A percentile compares a stretch with the other conserved stretches of the same genome.
Conservation (phyloP, 2,113 vertebrate species). For the Petromus typicus region DNA sequence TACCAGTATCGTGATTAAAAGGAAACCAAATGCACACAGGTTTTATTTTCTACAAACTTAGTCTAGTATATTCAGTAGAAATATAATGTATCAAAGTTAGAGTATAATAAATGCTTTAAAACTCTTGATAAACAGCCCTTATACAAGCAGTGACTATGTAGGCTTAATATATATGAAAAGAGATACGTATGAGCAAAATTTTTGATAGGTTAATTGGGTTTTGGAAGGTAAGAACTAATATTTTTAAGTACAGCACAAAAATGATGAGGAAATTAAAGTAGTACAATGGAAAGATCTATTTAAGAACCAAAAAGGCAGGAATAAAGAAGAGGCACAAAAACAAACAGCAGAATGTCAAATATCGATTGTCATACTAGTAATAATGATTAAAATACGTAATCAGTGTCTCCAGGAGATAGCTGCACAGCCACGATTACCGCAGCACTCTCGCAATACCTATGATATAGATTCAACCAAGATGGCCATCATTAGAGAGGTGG, state of each 20-base stretch:
- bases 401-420: neutral
- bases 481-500: neutral
- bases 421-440: neutral
- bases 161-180: neutral
- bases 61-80: neutral
- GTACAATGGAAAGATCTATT: neutral
- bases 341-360: neutral
- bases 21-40: neutral
- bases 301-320: neutral
- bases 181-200: neutral
- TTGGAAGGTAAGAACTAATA: neutral
- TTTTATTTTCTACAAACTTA: constrained; percentile 27
- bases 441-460: neutral
- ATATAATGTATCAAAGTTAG: neutral
- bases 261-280: neutral
- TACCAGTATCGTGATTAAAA: neutral
- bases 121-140: neutral
- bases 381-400: neutral
- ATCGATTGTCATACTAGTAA: neutral
- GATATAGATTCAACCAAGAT: neutral
- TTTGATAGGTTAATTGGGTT: neutral
- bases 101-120: neutral
- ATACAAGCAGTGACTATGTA: neutral
- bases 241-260: neutral
- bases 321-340: neutral